phyloP scores from a whole-genome alignment of 2,888 invertebrate species.

The Drosophila incognita region DNA sequence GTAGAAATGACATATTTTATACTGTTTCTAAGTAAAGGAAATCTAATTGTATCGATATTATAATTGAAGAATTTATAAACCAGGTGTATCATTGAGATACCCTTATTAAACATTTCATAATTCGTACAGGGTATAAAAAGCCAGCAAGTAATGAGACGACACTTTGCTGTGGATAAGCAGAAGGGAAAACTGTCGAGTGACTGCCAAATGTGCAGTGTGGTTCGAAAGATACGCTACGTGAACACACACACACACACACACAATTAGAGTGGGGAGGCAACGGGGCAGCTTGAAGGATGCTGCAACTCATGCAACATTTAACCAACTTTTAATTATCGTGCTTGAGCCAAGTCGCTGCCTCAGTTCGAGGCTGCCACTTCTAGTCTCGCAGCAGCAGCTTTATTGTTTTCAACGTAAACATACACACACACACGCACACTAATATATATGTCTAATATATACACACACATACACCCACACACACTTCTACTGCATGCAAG shows the following conservation, averaged over 20 bases:
- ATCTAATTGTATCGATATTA: not conserved
- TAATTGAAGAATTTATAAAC: not conserved
- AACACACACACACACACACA: conserved; percentile 15
- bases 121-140: conserved; percentile 17
- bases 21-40: not conserved
- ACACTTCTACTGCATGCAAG: conserved; percentile 4
- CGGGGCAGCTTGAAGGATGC: conserved; percentile 59
- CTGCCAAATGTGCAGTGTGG: conserved; percentile 48
- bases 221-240: conserved; percentile 36
- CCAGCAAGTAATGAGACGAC: conserved; percentile 28
- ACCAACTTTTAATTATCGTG: conserved; percentile 80
- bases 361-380: conserved; percentile 20
- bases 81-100: not conserved
- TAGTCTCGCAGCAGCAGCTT: conserved; percentile 40
- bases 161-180: conserved; percentile 4
- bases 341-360: conserved; percentile 56
- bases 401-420: conserved; percentile 51
- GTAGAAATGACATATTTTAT: not conserved
- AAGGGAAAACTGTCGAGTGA: conserved; percentile 15
- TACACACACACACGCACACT: not conserved
- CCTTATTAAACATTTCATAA: not conserved
- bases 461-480: not conserved
- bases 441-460: conserved; percentile 7
- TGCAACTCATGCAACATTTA: conserved; percentile 80
- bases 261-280: not conserved